A percentile compares a stretch with the other conserved stretches of the same genome.
Conservation (phyloP, 2,797 vertebrate genomes). For the Neomorphus geoffroyi region DNA sequence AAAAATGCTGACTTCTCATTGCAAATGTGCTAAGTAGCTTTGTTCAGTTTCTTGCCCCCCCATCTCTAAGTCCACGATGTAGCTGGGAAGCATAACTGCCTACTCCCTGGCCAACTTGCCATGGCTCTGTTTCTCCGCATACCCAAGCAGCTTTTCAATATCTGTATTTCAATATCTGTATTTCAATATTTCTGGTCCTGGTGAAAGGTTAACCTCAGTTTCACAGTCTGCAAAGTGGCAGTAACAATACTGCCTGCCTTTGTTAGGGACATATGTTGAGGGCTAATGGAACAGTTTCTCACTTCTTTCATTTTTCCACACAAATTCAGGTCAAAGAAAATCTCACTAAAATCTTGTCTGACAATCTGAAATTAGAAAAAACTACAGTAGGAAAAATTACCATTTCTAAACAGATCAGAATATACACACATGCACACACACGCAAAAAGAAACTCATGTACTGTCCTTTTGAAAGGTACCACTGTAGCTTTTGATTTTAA, state of each 20-base stretch:
- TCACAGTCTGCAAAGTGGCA: neutral
- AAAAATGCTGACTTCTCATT: neutral
- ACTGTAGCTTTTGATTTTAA: neutral
- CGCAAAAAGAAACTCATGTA: neutral
- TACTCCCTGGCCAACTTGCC: rapidly evolving
- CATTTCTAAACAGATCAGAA: neutral
- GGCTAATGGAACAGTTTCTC: neutral
- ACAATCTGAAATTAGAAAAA: neutral
- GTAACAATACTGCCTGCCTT: neutral
- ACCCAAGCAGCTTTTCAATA: neutral
- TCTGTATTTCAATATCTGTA: neutral
- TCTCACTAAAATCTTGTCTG: neutral
- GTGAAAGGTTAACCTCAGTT: neutral
- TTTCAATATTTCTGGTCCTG: neutral
- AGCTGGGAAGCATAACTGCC: neutral
- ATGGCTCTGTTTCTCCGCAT: rapidly evolving
- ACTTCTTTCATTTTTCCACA: neutral
- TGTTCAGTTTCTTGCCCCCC: neutral
- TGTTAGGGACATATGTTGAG: neutral
- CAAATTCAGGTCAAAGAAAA: neutral
- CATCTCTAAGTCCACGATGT: neutral
- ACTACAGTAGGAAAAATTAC: neutral
- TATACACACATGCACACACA: rapidly evolving
- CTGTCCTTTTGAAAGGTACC: neutral
- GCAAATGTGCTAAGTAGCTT: neutral